Percentiles rank a stretch among this genome's conserved stretches.
Evolutionary conservation across 2,797 vertebrate genomes (phyloP).

Genomic region (Myiotriccus ornatus): DNA sequence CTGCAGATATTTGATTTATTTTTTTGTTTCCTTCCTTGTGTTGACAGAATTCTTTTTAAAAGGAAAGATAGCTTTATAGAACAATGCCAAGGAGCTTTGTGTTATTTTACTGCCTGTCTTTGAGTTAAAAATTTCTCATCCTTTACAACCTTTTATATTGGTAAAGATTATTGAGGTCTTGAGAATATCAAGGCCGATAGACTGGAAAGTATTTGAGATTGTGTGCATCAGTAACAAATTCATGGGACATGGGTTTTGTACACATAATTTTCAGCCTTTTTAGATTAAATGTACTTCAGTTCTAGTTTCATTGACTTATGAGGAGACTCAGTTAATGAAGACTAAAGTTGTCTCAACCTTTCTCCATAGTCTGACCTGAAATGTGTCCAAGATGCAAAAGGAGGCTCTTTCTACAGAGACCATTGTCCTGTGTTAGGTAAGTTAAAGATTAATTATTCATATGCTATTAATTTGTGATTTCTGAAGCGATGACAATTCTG

Average conservation of each 20-base stretch:
- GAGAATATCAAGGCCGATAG: neutral
- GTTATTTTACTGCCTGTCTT: neutral
- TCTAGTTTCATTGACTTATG: neutral
- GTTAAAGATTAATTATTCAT: constrained; percentile 51
- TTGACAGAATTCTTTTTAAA: neutral
- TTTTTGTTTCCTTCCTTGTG: neutral
- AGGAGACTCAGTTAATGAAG: neutral
- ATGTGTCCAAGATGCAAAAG: constrained; percentile 99
- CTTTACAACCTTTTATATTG: neutral
- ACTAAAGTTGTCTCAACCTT: constrained; percentile 42
- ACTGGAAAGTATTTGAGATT: neutral
- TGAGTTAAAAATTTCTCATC: neutral
- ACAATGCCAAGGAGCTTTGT: neutral
- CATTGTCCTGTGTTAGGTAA: constrained; percentile 98
- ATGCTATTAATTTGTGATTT: neutral
- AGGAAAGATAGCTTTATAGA: neutral
- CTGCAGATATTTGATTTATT: neutral
- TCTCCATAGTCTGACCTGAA: constrained; percentile 91
- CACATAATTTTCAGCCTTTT: neutral
- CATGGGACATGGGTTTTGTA: neutral
- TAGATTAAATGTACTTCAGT: neutral
- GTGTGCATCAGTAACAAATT: neutral
- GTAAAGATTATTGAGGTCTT: neutral
- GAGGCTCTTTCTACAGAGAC: constrained; percentile 98
- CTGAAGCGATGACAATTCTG: neutral